A percentile compares a stretch with the other conserved stretches of the same genome.
Conservation (phyloP, 2,888 invertebrate genomes). For the Deilephila elpenor region DNA sequence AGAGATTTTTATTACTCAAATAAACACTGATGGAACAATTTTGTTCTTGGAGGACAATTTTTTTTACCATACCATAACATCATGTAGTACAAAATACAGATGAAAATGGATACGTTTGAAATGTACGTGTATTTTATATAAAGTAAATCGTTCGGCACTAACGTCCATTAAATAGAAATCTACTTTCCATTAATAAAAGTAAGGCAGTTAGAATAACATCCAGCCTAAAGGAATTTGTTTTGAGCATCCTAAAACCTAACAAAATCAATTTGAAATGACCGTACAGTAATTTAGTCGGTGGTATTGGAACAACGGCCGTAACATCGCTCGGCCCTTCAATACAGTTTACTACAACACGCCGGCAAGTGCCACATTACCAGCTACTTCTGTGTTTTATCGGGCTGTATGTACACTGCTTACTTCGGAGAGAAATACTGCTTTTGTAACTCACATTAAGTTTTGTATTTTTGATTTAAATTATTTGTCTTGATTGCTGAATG, state of each 20-base stretch:
- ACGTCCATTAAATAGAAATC: not conserved
- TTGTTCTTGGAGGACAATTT: no score
- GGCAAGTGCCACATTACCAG: slow-evolving; percentile 21
- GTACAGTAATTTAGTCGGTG: not conserved
- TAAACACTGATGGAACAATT: not conserved
- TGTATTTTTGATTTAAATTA: no score
- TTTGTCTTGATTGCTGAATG: no score
- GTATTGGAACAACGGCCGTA: not conserved
- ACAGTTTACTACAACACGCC: slow-evolving; percentile 12
- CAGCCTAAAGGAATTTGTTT: not conserved
- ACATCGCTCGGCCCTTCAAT: slow-evolving; percentile 9
- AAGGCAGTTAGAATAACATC: not conserved
- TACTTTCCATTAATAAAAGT: not conserved
- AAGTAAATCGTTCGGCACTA: not conserved
- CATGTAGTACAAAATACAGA: no score
- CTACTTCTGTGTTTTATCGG: slow-evolving; percentile 27
- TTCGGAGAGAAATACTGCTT: not conserved
- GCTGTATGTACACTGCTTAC: not conserved
- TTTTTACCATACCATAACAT: not conserved
- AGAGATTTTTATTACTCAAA: not conserved
- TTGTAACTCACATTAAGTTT: not conserved
- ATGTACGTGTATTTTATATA: no score
- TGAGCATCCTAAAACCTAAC: slow-evolving; percentile 1
- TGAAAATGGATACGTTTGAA: no score
- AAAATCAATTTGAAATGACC: slow-evolving; percentile 12